Conservation (phyloP, 2,888 invertebrate species). For the Bugulina stolonifera region DNA sequence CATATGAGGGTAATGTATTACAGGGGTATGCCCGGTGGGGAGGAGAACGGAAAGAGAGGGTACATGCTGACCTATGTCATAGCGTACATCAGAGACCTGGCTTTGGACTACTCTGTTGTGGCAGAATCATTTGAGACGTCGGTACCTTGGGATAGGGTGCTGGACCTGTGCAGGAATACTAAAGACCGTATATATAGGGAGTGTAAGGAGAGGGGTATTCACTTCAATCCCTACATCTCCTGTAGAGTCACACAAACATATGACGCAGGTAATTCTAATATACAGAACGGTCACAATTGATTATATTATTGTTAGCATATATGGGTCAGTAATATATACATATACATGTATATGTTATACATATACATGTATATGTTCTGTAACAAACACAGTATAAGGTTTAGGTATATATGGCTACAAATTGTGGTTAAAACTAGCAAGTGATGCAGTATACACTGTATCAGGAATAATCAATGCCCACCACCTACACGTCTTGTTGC, state of each 20-base stretch:
- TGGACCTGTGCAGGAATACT: conserved; percentile 78
- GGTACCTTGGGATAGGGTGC: conserved; percentile 87
- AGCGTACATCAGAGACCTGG: conserved; percentile 94
- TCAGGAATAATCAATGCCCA: no score
- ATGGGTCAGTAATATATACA: background rate
- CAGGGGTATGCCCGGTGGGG: conserved; percentile 80
- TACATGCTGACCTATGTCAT: conserved; percentile 96
- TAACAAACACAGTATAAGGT: no score
- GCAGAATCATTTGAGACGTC: conserved; percentile 99
- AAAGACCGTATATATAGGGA: conserved; percentile 69
- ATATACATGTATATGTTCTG: no score
- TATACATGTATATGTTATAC: no score
- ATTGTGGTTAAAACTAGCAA: no score
- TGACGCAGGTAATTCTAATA: conserved; percentile 65
- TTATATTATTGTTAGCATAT: no score
- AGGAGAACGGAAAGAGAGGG: conserved; percentile 87
- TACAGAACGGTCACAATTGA: no score
- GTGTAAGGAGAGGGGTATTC: conserved; percentile 54
- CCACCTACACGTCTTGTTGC: no score
- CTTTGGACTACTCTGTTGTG: conserved; percentile 76
- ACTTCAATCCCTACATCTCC: conserved; percentile 54
- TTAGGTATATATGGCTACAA: no score
- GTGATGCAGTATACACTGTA: no score
- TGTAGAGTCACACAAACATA: conserved; percentile 86
- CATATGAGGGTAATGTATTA: conserved; percentile 5